Evolutionary conservation across 1,140 invertebrate genomes (phyloP).

Genomic region (Meloidogyne exigua): DNA sequence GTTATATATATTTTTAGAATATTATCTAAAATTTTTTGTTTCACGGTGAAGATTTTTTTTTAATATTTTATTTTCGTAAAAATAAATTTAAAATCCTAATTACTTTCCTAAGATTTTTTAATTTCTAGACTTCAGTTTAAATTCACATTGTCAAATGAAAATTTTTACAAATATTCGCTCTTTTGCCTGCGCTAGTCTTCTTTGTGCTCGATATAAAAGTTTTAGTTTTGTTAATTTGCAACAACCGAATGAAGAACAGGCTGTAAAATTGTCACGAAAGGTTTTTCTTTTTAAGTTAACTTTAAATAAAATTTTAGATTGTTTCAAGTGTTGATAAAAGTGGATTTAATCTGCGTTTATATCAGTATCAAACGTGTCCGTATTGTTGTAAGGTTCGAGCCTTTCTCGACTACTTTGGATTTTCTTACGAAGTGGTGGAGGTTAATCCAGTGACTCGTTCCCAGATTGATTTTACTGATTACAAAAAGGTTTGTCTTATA

Average conservation of each 20-base stretch:
- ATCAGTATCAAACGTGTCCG: constrained; percentile 94
- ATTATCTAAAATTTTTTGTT: no score
- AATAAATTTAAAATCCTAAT: no score
- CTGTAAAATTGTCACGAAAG: background rate
- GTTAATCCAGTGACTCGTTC: constrained; percentile 87
- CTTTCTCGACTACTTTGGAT: constrained; percentile 86
- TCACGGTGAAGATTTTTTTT: no score
- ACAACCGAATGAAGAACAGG: background rate
- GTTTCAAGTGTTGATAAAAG: constrained; percentile 69
- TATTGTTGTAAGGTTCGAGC: constrained; percentile 96
- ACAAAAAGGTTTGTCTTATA: constrained; percentile 74
- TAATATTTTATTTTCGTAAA: no score
- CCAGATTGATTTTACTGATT: constrained; percentile 75
- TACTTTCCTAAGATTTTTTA: background rate
- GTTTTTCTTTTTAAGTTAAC: background rate
- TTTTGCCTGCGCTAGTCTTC: background rate
- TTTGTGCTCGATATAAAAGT: background rate
- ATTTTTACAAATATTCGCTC: background rate
- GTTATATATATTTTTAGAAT: no score
- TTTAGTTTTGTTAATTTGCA: background rate
- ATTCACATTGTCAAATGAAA: background rate
- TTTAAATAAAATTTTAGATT: constrained; percentile 23
- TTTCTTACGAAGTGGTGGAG: constrained; percentile 92
- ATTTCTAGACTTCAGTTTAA: background rate
- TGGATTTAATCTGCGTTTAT: constrained; percentile 80